Conservation (phyloP, 2,113 vertebrate genomes). For the Callopanchax toddi region DNA sequence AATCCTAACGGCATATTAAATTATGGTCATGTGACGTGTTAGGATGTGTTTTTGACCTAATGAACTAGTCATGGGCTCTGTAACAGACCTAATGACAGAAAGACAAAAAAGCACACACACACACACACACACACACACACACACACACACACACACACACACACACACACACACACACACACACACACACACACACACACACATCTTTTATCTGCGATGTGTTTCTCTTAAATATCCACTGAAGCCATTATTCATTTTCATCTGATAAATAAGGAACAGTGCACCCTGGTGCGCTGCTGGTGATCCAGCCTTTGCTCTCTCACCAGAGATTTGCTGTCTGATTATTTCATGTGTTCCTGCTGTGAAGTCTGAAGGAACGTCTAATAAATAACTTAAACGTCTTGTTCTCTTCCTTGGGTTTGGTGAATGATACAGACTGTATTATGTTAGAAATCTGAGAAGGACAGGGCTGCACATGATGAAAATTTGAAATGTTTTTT, state of each 20-base stretch:
- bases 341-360: background rate
- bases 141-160: background rate
- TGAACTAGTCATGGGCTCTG: slow-evolving; percentile 53
- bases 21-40: too few species aligned
- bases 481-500: background rate
- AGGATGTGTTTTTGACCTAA: slow-evolving; percentile 8
- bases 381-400: background rate
- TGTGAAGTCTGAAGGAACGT: background rate
- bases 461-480: background rate
- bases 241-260: slow-evolving; percentile 40
- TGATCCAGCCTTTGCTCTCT: too few species aligned
- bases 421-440: background rate
- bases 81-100: slow-evolving; percentile 40
- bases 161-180: too few species aligned
- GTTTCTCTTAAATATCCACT: slow-evolving; percentile 32
- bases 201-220: slow-evolving; percentile 10
- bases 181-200: too few species aligned
- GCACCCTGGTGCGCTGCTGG: background rate
- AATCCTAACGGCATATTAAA: too few species aligned
- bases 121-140: slow-evolving; percentile 14
- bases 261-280: slow-evolving; percentile 29
- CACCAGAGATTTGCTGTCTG: slow-evolving; percentile 11
- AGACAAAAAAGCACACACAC: slow-evolving; percentile 9
- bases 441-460: background rate
- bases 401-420: background rate